Conservation (phyloP, 2,888 invertebrate species). For the Dicranocentrus wangi region DNA sequence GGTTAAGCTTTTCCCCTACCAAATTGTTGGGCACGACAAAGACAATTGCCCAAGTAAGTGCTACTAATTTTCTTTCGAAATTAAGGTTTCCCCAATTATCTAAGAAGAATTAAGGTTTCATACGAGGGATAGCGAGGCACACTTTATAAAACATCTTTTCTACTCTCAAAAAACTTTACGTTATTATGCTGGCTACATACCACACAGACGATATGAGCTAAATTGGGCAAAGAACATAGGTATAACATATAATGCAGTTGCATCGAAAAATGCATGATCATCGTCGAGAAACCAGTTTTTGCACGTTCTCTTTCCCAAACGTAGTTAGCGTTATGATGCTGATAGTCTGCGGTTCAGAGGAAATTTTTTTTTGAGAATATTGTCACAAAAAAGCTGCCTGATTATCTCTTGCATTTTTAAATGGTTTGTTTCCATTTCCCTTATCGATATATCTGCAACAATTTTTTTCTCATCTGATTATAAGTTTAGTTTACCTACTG, state of each 20-base stretch:
- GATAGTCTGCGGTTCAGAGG: too few species aligned
- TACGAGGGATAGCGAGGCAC: neutral
- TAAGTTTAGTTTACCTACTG: neutral
- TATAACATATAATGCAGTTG: neutral
- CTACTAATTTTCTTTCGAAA: slow-evolving; percentile 8
- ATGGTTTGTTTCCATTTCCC: too few species aligned
- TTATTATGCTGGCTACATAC: neutral
- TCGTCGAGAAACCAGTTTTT: neutral
- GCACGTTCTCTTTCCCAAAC: neutral
- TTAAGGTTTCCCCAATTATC: slow-evolving; percentile 1
- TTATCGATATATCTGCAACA: too few species aligned
- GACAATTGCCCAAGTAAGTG: slow-evolving; percentile 68
- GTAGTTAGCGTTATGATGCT: too few species aligned
- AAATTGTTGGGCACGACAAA: slow-evolving; percentile 64
- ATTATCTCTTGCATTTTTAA: too few species aligned
- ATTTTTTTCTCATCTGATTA: neutral
- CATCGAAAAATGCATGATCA: neutral
- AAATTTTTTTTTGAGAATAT: neutral
- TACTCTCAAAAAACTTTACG: neutral
- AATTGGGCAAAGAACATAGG: neutral
- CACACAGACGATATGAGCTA: neutral
- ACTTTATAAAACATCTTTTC: neutral
- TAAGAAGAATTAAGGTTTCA: neutral
- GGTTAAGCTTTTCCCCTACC: slow-evolving; percentile 62
- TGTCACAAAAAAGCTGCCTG: slow-evolving; percentile 1